Evolutionary conservation across 2,888 invertebrate species (phyloP), one percentile per base, ranked within the genome.

Genomic region (Sinelater perroti): DNA sequence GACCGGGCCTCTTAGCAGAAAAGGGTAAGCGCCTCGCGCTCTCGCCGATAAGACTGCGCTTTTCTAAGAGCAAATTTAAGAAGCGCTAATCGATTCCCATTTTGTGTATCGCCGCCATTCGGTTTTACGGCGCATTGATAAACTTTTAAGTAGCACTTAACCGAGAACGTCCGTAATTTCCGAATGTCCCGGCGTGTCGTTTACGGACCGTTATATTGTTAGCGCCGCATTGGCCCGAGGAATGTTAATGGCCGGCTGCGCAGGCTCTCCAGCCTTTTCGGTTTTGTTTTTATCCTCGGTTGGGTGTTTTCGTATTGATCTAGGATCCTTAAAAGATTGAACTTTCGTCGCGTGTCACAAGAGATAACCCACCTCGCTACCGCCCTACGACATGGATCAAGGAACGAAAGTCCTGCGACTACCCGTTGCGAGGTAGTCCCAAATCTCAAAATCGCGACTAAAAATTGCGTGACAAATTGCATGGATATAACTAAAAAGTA

Each of bases 131-230:
- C 46, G 42, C 47, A 16, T 49, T 55, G 66, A 66, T 66, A 66
- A 62, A 61, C 38, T 56, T 55, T 54, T 62, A 55, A 64, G 65
- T 64, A 66, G 65, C 66, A 66, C 66, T 66, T 66, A 65, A 66
- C 51, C 53, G 44, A 54, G 54, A 62, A 62, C 59, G 60, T 62
- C 50, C 45, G 60, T 64, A 62, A 60, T 62, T 61, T 62, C 59
- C 59, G 61, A 61, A 61, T 55, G 50, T 54, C 45, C 55, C 58
- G 58, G 49, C 47, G 54, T 50, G 36, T 54, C 53, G 58, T 54
- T 58, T 60, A 60, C 40, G 55, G 55, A 60, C 59, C 59, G 59
- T 55, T 60, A 60, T 54, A 54, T 50, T 59, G 49, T 56, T 52
- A 53, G 59, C 46, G 53, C 47, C 56, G 42, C 61, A 59, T 60